Conservation (phyloP, 2,888 invertebrate genomes). For the Balanococcus diminutus region DNA sequence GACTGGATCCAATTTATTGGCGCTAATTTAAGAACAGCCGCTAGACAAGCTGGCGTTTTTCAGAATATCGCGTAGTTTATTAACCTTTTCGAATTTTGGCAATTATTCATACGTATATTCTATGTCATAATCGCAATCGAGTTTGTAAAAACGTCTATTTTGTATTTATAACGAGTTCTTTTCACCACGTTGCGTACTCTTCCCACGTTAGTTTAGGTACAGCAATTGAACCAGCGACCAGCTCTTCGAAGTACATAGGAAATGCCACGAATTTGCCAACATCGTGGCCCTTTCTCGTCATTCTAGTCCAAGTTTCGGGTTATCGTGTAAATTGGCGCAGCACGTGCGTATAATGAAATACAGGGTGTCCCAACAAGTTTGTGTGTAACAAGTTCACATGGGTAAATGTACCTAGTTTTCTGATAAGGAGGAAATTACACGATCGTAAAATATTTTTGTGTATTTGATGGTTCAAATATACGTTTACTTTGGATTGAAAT, state of each 20-base stretch:
- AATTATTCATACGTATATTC: slow-evolving; percentile 27
- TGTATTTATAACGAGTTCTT: not conserved
- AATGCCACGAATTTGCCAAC: not conserved
- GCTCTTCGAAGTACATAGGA: not conserved
- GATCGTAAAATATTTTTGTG: no score
- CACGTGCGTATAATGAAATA: not conserved
- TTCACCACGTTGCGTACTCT: not conserved
- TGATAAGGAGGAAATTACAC: no score
- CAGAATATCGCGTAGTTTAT: slow-evolving; percentile 27
- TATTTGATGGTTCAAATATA: no score
- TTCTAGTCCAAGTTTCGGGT: not conserved
- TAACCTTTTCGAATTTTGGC: slow-evolving; percentile 40
- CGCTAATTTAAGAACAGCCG: slow-evolving; percentile 34
- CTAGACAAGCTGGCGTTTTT: slow-evolving; percentile 43
- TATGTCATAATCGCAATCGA: slow-evolving; percentile 22
- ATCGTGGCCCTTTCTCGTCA: not conserved
- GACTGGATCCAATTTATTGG: slow-evolving; percentile 15
- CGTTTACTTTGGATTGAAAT: no score
- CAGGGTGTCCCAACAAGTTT: no score
- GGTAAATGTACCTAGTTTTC: no score
- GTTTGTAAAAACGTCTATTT: slow-evolving; percentile 14
- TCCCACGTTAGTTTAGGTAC: no score
- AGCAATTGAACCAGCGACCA: no score
- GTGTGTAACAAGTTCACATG: no score
- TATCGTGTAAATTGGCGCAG: not conserved